Evolutionary conservation across 2,113 vertebrate species (phyloP), one percentile per base, ranked within the genome.

Genomic region (Pavo muticus): DNA sequence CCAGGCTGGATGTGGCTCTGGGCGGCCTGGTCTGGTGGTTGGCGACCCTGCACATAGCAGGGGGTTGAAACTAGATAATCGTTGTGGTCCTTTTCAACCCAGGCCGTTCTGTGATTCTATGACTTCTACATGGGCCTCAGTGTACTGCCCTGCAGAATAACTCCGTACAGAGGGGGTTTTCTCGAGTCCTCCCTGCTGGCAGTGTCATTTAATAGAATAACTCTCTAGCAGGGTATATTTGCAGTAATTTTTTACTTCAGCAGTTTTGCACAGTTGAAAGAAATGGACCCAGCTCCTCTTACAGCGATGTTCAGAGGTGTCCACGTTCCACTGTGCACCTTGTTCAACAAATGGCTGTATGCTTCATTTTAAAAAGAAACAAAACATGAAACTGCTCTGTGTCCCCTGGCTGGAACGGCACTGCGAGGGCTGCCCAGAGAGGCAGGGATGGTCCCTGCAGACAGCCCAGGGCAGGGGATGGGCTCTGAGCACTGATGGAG

Each of bases 121-220:
- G 10, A 13, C 48, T 60, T 40, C 25, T n/a, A 10, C 20, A 4
- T 6, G 37, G 37, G 23, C 29, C 70, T 35, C 65, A 14, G 18
- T 0, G 4, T 20, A 4, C 27, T 0, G 1, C 30, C 15, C 2
- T 1, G 11, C 4, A 3, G 3, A 7, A 7, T 10, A 2, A 6
- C 2, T 18, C 9, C 13, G 14, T 16, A 9, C 54, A 45, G 10
- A 45, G 40, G 4, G 6, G 42, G 39, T 23, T 21, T 6, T 23
- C 40, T 11, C 39, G 12, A 44, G 19, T 18, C 54, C 42, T 40
- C 52, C 16, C 54, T 25, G 35, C 15, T 59, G 40, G 24, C 68
- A n/a, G 11, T 4, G 32, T 39, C 48, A 42, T 65, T 48, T 64
- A n/a, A 42, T 10, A 40, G 7, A 61, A 12, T n/a, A 45, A 18